Evolutionary conservation across 2,113 vertebrate species (phyloP).

Genomic region (Octodon degus): DNA sequence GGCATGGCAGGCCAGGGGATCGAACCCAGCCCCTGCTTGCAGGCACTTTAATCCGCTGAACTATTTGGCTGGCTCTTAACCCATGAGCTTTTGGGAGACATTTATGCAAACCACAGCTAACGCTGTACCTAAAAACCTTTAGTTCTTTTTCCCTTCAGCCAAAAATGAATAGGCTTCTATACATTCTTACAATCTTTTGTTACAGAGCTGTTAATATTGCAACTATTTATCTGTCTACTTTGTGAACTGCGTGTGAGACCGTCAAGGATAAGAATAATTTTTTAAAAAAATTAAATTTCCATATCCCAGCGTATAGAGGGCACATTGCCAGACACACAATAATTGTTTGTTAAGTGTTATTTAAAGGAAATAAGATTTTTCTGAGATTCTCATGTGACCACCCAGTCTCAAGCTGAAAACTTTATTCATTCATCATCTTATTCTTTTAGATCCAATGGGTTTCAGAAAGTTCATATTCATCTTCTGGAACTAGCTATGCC

Average conservation of each 20-base stretch:
- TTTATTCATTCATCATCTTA: neutral
- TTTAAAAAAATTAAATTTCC: neutral
- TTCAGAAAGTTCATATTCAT: neutral
- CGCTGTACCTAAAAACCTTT: neutral
- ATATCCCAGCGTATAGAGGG: neutral
- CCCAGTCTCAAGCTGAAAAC: neutral
- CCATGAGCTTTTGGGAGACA: neutral
- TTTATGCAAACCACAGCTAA: neutral
- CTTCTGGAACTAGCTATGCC: neutral
- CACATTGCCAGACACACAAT: neutral
- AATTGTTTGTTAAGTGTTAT: neutral
- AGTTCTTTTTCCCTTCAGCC: neutral
- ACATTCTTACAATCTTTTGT: neutral
- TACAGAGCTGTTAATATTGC: neutral
- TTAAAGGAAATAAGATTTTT: constrained; percentile 42
- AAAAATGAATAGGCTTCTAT: neutral
- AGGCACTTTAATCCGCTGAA: no score
- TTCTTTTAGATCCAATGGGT: neutral
- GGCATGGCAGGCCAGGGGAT: no score
- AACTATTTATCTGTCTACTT: neutral
- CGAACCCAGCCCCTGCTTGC: no score
- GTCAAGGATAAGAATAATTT: neutral
- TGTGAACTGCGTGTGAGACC: neutral
- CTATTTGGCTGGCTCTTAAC: neutral
- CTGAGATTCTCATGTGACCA: neutral